Percentiles rank a stretch among this genome's conserved stretches.
These are phyloP conservation scores for Coronaproctus castanopsis DNA, from an alignment of 2,888 invertebrate species.

Conservation along the genomic window DNA sequence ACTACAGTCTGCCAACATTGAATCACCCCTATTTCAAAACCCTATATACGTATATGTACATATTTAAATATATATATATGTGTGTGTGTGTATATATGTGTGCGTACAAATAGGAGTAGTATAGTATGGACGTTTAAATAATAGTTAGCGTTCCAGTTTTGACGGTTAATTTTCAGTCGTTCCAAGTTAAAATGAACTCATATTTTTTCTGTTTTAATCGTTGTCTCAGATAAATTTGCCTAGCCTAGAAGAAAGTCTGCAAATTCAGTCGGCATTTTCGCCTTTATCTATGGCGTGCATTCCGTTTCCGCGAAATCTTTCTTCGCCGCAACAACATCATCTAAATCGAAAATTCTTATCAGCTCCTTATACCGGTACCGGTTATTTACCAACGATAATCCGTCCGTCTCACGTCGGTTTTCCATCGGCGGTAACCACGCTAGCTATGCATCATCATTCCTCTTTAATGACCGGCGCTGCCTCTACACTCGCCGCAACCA, in stretches of 20 bases:
- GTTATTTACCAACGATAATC: constrained; percentile 61
- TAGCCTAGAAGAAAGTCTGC: constrained; percentile 15
- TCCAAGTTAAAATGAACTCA: too few relatives aligned
- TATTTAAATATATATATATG: too few relatives aligned
- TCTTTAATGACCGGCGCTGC: constrained; percentile 7
- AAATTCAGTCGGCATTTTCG: constrained; percentile 55
- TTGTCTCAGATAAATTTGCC: constrained; percentile 5
- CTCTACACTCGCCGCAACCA: constrained; percentile 1
- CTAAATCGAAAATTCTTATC: constrained; percentile 46
- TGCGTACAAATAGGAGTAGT: too few relatives aligned
- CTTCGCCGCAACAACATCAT: constrained; percentile 33
- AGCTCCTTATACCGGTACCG: constrained; percentile 64
- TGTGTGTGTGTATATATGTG: too few relatives aligned
- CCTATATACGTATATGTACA: too few relatives aligned
- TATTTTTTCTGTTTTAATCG: too few relatives aligned
- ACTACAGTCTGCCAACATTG: too few relatives aligned
- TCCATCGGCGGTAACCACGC: constrained; percentile 4
- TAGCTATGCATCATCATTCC: constrained; percentile 7
- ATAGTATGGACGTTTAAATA: too few relatives aligned
- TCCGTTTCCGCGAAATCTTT: constrained; percentile 31
- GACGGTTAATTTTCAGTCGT: too few relatives aligned
- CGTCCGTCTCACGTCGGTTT: constrained; percentile 23
- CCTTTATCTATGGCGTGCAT: constrained; percentile 39
- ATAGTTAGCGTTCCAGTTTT: too few relatives aligned
- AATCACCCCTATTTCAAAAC: too few relatives aligned